phyloP scores from a whole-genome alignment of 2,888 invertebrate species.

The Salticus scenicus region DNA sequence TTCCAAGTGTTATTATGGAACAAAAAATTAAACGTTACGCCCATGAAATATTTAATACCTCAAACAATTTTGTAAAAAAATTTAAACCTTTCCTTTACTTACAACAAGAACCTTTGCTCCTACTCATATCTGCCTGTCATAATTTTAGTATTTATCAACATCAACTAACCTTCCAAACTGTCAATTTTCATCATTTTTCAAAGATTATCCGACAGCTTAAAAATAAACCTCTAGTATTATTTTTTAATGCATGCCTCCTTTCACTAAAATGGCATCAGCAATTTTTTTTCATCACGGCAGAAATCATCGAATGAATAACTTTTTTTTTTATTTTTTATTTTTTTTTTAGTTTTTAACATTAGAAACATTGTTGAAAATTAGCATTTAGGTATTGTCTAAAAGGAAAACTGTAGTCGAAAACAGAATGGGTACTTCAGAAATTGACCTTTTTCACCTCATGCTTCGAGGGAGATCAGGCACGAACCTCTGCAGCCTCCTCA shows the following conservation, averaged over 20 bases:
- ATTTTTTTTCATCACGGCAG: background rate
- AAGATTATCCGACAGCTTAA: background rate
- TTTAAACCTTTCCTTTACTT: too few relatives aligned
- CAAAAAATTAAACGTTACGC: too few relatives aligned
- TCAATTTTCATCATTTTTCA: background rate
- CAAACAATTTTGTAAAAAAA: too few relatives aligned
- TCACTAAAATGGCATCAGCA: background rate
- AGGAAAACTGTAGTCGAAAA: background rate
- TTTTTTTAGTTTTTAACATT: background rate
- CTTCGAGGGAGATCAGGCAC: background rate
- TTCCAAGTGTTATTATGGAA: too few relatives aligned
- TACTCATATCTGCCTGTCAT: background rate
- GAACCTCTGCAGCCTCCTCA: background rate
- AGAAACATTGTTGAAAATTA: background rate
- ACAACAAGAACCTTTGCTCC: slow-evolving; percentile 6
- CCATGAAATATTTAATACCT: too few relatives aligned
- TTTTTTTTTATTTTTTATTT: too few relatives aligned
- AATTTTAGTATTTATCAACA: background rate
- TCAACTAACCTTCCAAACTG: background rate
- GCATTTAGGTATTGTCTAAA: background rate
- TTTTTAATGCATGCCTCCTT: background rate
- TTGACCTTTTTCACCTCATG: background rate
- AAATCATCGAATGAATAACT: too few relatives aligned
- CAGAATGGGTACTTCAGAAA: background rate
- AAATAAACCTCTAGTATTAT: background rate